Conservation (phyloP, 2,113 vertebrate species). For the Protomyctophum bolini region DNA sequence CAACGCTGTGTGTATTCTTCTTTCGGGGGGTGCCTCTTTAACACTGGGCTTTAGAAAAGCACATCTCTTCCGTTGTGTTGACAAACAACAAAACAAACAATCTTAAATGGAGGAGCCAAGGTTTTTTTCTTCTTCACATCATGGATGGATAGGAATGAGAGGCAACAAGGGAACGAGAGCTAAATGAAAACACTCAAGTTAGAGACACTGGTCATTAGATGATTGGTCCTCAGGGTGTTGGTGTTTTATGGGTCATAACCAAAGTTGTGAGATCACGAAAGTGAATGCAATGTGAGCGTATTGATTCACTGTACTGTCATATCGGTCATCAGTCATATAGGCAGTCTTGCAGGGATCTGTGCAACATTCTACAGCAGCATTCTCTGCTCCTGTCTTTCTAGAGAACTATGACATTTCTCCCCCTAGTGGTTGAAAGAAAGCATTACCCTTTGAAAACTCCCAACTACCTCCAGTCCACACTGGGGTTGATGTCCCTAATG, state of each 20-base stretch:
- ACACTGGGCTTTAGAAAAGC: constrained; percentile 81
- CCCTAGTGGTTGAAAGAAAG: constrained; percentile 72
- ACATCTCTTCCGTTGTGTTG: constrained; percentile 82
- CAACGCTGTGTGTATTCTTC: constrained; percentile 82
- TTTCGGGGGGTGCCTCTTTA: constrained; percentile 77
- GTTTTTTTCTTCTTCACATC: constrained; percentile 65
- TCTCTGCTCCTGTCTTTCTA: constrained; percentile 32
- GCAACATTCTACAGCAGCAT: constrained; percentile 52
- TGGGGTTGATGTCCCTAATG: constrained; percentile 17
- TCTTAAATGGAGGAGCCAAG: constrained; percentile 77
- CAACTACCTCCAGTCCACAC: constrained; percentile 23
- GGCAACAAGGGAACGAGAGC: constrained; percentile 48
- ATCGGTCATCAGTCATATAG: constrained; percentile 43
- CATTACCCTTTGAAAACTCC: constrained; percentile 27
- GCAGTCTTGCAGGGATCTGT: too few relatives aligned
- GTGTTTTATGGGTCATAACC: constrained; percentile 61
- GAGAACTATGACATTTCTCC: constrained; percentile 63
- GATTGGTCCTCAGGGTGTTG: constrained; percentile 64
- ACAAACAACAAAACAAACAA: constrained; percentile 85
- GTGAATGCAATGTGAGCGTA: constrained; percentile 54
- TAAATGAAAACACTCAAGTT: constrained; percentile 70
- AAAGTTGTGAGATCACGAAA: constrained; percentile 44
- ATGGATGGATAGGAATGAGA: constrained; percentile 72
- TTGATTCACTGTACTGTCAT: constrained; percentile 56
- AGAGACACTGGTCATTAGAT: constrained; percentile 65